These are phyloP conservation scores for Etheostoma nigrum DNA, from an alignment of 2,797 vertebrate genomes.

Conservation along the genomic window DNA sequence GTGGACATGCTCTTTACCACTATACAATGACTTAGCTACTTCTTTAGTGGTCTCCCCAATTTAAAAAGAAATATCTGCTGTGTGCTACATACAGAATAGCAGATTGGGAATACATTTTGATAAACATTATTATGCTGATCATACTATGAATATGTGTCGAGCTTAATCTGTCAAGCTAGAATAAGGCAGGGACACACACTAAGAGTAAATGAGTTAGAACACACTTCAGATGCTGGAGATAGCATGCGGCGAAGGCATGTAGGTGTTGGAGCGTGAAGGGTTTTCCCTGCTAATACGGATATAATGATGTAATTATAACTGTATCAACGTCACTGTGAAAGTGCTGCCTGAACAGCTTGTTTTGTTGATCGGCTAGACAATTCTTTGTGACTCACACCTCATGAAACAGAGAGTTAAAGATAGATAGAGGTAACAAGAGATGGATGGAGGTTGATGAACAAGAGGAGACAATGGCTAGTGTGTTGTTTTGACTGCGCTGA, in stretches of 20 bases:
- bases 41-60: neutral
- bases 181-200: conserved; percentile 21
- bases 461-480: conserved; percentile 49
- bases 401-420: conserved; percentile 52
- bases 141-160: conserved; percentile 21
- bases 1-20: neutral
- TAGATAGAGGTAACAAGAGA: conserved; percentile 56
- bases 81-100: neutral
- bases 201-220: conserved; percentile 38
- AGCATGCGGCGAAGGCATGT: conserved; percentile 41
- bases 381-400: conserved; percentile 69
- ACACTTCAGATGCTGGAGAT: conserved; percentile 37
- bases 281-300: conserved; percentile 70
- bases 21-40: neutral
- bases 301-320: conserved; percentile 77
- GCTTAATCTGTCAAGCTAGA: conserved; percentile 51
- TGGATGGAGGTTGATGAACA: conserved; percentile 60
- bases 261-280: conserved; percentile 80
- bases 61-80: conserved; percentile 1
- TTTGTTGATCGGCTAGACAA: conserved; percentile 45
- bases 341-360: conserved; percentile 32
- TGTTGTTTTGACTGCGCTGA: conserved; percentile 65
- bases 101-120: conserved; percentile 11
- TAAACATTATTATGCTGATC: conserved; percentile 31
- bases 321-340: conserved; percentile 23